Base-by-base conservation (phyloP, 2,888 invertebrate species). In the Plebejus argus region DNA sequence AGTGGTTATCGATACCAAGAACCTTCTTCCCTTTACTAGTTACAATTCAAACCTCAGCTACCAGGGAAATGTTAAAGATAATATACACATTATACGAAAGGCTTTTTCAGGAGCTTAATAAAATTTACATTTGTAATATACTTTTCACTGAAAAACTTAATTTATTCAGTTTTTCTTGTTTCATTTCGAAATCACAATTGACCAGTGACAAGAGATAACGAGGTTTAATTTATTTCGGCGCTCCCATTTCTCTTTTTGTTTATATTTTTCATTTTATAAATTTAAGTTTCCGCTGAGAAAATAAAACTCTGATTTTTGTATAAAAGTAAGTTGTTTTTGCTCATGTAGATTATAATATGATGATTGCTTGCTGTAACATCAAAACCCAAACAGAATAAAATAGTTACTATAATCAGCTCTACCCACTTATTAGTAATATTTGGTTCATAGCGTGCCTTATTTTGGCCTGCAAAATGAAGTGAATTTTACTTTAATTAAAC, bases 151-250 rank as follows among this genome's bases (percentile, higher is more conserved):
- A 71, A 74, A 74, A 74, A 74, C 49, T 53, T 49, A 53, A 74
- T 74, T 53, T 53, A 53, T 74, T 74, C 20, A 23, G 28, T 53
- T 74, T 49, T 45, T 74, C 72, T 72, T 45, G 72, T 45, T 72
- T 23, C 72, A 72, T 23, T 72, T 72, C 49, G 45, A 49, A 72
- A 49, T 72, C 74, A 74, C 23, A 53, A 74, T 74, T 74, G 74
- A 74, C 49, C 74, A 53, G 49, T 53, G 74, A 74, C 72, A 49
- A 74, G 39, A 71, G 74, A 74, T 74, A 74, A 74, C 53, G 49
- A 74, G 74, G 74, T 74, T 74, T 74, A 74, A 74, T 74, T 53
- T 74, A 74, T 74, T 74, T 49, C 53, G 53, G 53, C 74, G 49
- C 53, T 23, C 53, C 49, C 53, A 74, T 74, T 28, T 74, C 74